Conservation (phyloP, 2,888 invertebrate species). For the Anthoptus insignis region DNA sequence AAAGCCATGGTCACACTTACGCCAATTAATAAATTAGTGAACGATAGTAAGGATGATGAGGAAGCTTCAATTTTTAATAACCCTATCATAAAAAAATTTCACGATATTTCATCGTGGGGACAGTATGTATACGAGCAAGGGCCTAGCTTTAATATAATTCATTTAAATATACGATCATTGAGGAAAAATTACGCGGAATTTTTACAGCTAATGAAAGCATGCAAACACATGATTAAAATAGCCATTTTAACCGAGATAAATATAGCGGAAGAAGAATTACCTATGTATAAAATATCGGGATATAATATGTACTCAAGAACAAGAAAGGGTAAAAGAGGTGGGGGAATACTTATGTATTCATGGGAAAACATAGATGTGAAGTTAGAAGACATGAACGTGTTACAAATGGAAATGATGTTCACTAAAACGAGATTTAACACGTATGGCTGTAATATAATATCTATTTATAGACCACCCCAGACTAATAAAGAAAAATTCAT, state of each 20-base stretch:
- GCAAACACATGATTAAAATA: neutral
- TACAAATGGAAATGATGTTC: neutral
- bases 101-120: neutral
- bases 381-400: neutral
- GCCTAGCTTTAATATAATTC: constrained; percentile 1
- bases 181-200: constrained; percentile 13
- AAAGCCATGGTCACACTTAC: neutral
- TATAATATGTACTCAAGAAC: neutral
- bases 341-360: neutral
- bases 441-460: neutral
- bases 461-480: neutral
- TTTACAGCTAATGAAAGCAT: neutral
- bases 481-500: neutral
- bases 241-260: constrained; percentile 14
- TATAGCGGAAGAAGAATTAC: constrained; percentile 4
- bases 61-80: neutral
- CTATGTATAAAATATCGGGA: constrained; percentile 5
- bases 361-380: neutral
- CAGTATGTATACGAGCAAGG: neutral
- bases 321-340: neutral
- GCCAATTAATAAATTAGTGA: neutral
- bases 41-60: neutral
- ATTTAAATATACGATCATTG: constrained; percentile 6
- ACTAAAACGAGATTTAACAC: neutral
- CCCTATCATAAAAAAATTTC: neutral